Conservation (phyloP, 2,113 vertebrate species). For the Microtus richardsoni region DNA sequence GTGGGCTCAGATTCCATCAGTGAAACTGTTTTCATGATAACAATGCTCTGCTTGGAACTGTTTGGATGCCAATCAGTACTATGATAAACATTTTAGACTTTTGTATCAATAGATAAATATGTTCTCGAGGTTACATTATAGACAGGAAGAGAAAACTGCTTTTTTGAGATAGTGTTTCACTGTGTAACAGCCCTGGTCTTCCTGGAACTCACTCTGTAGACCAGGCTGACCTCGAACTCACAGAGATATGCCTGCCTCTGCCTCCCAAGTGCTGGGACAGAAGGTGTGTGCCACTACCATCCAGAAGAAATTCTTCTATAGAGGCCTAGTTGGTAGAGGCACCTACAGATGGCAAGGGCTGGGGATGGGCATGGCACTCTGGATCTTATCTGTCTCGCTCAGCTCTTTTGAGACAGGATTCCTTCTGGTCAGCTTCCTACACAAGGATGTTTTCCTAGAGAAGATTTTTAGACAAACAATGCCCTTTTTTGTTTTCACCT, state of each 20-base stretch:
- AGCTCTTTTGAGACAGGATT: not conserved
- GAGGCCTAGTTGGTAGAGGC: not conserved
- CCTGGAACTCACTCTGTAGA: not conserved
- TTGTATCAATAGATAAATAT: not conserved
- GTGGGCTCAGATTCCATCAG: not conserved
- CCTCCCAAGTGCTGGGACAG: not conserved
- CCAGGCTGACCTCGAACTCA: not conserved
- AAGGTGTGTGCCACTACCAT: not conserved
- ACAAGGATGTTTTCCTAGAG: not conserved
- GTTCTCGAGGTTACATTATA: not conserved
- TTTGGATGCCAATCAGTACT: not conserved
- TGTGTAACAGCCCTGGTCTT: not conserved
- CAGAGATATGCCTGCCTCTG: not conserved
- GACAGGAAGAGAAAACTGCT: not conserved
- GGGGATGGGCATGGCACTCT: fast-evolving
- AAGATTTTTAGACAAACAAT: not conserved
- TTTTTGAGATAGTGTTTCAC: not conserved
- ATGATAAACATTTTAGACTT: not conserved
- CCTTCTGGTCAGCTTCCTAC: not conserved
- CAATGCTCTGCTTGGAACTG: not conserved
- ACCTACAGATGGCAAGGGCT: too few species aligned
- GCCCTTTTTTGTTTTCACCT: not conserved
- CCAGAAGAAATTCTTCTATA: not conserved
- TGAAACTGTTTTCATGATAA: not conserved
- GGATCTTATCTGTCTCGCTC: not conserved